Base-by-base conservation (phyloP, 2,888 invertebrate genomes). In the Heteromurus nitidus region DNA sequence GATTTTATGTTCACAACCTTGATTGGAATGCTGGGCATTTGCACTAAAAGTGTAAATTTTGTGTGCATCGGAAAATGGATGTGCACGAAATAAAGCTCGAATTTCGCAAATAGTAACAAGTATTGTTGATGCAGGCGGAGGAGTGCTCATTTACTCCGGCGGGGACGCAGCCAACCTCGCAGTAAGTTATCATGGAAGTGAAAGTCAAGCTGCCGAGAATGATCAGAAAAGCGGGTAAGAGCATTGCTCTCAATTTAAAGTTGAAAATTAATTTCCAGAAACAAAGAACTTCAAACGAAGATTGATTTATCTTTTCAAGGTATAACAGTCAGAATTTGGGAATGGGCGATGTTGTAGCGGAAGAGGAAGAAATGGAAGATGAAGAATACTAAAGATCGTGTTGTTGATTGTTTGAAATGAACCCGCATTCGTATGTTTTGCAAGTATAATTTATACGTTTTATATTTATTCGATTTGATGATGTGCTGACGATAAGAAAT, bases 301-400 rank as follows among this genome's bases (percentile, higher is more conserved):
- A n/a, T n/a, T n/a, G n/a, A n/a, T n/a, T n/a, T n/a, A n/a, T n/a
- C n/a, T n/a, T n/a, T n/a, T n/a, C n/a, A n/a, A n/a, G n/a, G n/a
- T 80, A 80, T 50, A 80, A 80, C 22, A 80, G 73, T 50, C 80
- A 80, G 50, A 80, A 80, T 60, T 73, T 80, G 13, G 80, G 80
- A 47, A 80, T 80, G 80, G 73, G 80, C 7, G 73, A 36, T 20
- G 31, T 16, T 13, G 73, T 60, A 7, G 31, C 16, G 13, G 67
- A 58, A 16, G 50, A n/a, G 18, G 44, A 24, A 20, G 18, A 9
- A 13, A 16, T 3, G 3, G 42, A 1, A 7, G 69, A 77, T 18
- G 60, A 69, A n/a, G 55, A 55, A 55, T 55, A 55, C 24, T 55
- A 55, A 55, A 55, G 47, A 47, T 3, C n/a, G n/a, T n/a, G n/a